A percentile compares a stretch with the other conserved stretches of the same genome.
Evolutionary conservation across 2,113 vertebrate genomes (phyloP).

Genomic region (Herpetotheres cachinnans): DNA sequence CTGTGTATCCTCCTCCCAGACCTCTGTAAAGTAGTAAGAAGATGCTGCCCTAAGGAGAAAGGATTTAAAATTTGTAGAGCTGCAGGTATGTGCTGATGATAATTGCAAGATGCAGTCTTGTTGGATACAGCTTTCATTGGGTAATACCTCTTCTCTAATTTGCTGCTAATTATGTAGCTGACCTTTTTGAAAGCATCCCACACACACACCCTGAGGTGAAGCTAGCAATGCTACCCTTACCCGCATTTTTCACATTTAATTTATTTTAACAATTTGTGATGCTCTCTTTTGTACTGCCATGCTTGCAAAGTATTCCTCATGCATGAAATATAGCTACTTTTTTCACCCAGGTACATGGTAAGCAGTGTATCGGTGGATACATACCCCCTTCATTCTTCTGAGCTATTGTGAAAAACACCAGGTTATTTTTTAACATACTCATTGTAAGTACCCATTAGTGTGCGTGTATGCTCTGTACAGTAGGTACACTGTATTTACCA

Average conservation of each 20-base stretch:
- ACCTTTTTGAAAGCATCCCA: background rate
- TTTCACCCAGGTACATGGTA: background rate
- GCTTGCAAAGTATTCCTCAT: background rate
- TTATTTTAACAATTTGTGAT: background rate
- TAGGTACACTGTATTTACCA: background rate
- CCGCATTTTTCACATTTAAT: background rate
- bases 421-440: background rate
- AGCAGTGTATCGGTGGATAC: background rate
- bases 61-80: background rate
- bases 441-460: background rate
- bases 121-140: background rate
- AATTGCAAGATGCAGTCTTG: background rate
- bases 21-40: background rate
- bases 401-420: background rate
- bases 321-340: background rate
- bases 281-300: background rate
- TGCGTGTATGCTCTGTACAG: background rate
- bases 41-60: background rate
- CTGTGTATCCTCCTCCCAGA: background rate
- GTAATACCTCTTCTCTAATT: constrained; percentile 21
- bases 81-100: background rate
- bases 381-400: background rate
- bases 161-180: constrained; percentile 48
- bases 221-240: background rate
- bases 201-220: background rate